Evolutionary conservation across 1,140 invertebrate species (phyloP).

Genomic region (Anastrepha obliqua): DNA sequence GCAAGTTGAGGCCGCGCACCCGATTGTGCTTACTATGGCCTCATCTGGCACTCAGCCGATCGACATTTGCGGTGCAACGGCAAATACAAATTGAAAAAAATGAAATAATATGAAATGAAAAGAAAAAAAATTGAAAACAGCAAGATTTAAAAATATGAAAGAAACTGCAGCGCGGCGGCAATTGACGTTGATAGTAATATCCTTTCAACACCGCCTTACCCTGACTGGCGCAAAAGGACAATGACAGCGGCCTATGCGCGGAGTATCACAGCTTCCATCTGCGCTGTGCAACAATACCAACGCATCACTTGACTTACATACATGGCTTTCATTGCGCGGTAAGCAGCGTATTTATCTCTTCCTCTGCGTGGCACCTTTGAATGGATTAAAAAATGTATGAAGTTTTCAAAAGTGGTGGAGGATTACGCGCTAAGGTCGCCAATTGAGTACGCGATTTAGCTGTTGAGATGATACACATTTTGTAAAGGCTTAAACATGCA

Average conservation of each 20-base stretch:
- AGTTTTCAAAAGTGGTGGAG: not conserved
- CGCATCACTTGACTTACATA: not conserved
- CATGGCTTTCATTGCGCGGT: not conserved
- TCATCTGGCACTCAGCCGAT: not conserved
- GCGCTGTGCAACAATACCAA: not conserved
- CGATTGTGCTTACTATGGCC: slow-evolving; percentile 22
- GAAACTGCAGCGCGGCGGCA: not conserved
- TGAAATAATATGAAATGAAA: not conserved
- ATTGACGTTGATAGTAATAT: slow-evolving; percentile 30
- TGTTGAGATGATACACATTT: slow-evolving; percentile 38
- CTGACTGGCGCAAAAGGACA: slow-evolving; percentile 3
- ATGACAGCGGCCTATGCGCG: not conserved
- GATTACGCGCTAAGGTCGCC: slow-evolving; percentile 34
- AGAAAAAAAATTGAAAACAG: not conserved
- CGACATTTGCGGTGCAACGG: not conserved
- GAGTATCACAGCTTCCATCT: no score
- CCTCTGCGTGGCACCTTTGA: not conserved
- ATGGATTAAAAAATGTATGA: slow-evolving; percentile 38
- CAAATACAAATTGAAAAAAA: not conserved
- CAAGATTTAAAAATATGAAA: not conserved
- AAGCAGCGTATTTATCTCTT: not conserved
- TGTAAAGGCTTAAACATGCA: not conserved
- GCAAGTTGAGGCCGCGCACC: not conserved
- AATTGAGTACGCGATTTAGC: slow-evolving; percentile 41
- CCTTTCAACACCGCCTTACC: slow-evolving; percentile 32